Percentiles rank a stretch among this genome's conserved stretches.
Conservation (phyloP, 2,113 vertebrate genomes). For the Isichthys henryi region DNA sequence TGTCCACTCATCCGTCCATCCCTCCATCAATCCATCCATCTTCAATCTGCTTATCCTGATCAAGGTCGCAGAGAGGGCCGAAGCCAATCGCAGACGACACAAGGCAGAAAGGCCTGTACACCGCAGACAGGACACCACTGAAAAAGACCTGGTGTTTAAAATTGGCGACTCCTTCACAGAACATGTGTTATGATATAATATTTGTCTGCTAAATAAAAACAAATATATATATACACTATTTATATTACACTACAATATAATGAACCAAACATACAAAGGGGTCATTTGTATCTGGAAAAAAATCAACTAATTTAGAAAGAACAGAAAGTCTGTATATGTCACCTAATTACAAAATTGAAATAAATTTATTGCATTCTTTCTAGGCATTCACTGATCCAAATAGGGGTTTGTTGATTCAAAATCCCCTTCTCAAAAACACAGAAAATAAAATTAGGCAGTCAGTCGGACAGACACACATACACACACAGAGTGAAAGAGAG, state of each 20-base stretch:
- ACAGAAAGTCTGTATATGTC: neutral
- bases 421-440: neutral
- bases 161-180: neutral
- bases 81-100: neutral
- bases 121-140: neutral
- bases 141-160: neutral
- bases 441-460: neutral
- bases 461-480: neutral
- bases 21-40: neutral
- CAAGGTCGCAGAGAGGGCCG: neutral
- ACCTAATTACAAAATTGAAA: neutral
- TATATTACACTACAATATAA: neutral
- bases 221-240: neutral
- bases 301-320: neutral
- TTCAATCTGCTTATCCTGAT: neutral
- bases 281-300: neutral
- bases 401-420: neutral
- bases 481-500: neutral
- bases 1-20: neutral
- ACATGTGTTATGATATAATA: neutral
- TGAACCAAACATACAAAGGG: neutral
- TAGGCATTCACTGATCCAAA: neutral
- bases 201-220: neutral
- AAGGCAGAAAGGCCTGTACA: neutral
- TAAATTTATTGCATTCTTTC: neutral